Base-by-base conservation (phyloP, 2,888 invertebrate species). In the Lepidocyrtinus sp. region DNA sequence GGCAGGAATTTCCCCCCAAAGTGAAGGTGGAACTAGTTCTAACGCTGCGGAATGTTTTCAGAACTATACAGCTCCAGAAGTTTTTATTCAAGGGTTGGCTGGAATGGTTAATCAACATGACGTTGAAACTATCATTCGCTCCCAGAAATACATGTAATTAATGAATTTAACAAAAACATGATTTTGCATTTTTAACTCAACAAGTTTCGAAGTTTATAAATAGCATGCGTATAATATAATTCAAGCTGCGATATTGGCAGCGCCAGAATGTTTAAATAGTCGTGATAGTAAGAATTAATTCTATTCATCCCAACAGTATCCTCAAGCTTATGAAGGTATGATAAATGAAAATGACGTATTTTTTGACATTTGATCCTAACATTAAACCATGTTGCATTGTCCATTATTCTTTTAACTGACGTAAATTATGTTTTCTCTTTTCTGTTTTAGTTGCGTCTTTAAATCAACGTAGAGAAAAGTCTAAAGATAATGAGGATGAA, bases 121-220 rank as follows among this genome's bases (percentile, higher is more conserved):
- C 89, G 95, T 96, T 0, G 95, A 96, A 89, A 92, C 93, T 0
- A 95, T 97, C 90, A 96, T 97, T 85, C 89, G 95, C 82, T 95
- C 96, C 1, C 97, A 97, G 88, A 96, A 96, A 88, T 95, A 95
- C 90, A 97, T 97, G 97, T 95, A 91, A n/a, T n/a, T n/a, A n/a
- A n/a, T n/a, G n/a, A n/a, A n/a, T n/a, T n/a, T n/a, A n/a, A n/a
- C n/a, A n/a, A n/a, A n/a, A n/a, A n/a, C n/a, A n/a, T n/a, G n/a
- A n/a, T n/a, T n/a, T n/a, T n/a, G n/a, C n/a, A n/a, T n/a, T n/a
- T n/a, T n/a, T n/a, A n/a, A n/a, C n/a, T n/a, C n/a, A n/a, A n/a
- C n/a, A n/a, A n/a, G n/a, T n/a, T n/a, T n/a, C n/a, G n/a, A n/a
- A n/a, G n/a, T n/a, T n/a, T n/a, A n/a, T n/a, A n/a, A n/a, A n/a